Evolutionary conservation across 2,113 vertebrate genomes (phyloP), one percentile per base, ranked within the genome.

Genomic region (Peromyscus maniculatus): DNA sequence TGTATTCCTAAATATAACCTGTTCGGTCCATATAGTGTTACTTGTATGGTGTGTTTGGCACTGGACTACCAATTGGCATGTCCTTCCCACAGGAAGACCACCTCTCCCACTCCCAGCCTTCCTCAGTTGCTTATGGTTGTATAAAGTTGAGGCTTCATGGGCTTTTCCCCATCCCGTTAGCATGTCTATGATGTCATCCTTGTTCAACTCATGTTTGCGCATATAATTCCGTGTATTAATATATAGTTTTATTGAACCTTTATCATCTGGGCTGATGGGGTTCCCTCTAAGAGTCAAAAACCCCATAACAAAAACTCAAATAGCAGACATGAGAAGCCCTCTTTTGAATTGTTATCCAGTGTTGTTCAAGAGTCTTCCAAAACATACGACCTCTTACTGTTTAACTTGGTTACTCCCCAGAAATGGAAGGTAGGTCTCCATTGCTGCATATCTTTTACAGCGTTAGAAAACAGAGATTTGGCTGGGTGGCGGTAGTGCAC

Each of bases 401-500:
- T 59, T 39, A n/a, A 59, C 55, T 62, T 59, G 57, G 21, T 83
- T 15, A 16, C 36, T 83, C 80, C 36, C 36, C 36, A 59, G 80
- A 83, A 62, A 22, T 8, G 12, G 55, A 83, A 26, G 36, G 21
- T 83, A 59, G 12, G 24, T n/a, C 11, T 21, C 1, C 12, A 15
- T 26, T 15, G 12, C 28, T 77, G 69, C 15, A 64, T 21, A 59
- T 80, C 39, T 84, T 89, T 74, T 28, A 83, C 90, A 92, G 24
- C 46, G 26, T 78, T 97, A 87, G 66, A 95, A 96, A 11, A 66
- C n/a, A 94, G 87, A n/a, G 62, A 67, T 83, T 67, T 31, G 55
- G 13, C 13, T 2, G 52, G 52, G 52, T 28, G 26, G 64, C 26
- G 7, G 46, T 49, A 7, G 46, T 49, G 46, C 46, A 49, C 7